Evolutionary conservation across 1,140 invertebrate genomes (phyloP), one percentile per base, ranked within the genome.

Genomic region (Lepidurus apus): DNA sequence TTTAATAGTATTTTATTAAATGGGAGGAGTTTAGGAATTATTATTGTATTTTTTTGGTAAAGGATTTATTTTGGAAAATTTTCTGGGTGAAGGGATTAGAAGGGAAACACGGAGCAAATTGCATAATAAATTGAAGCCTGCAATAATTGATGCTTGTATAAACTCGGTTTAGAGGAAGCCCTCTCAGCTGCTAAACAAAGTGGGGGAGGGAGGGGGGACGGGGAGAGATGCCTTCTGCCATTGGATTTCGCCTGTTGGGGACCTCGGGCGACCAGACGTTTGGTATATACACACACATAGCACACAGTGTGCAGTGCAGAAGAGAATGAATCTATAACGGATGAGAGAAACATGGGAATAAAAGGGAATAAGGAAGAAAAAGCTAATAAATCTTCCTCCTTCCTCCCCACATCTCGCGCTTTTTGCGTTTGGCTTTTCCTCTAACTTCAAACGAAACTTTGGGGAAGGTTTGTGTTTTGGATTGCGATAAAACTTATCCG

Each of bases 281-380:
- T 65, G 53, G 53, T 65, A 65, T 65, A 65, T 17, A 65, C 53
- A 34, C 34, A 34, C 34, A 26, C 26, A 26, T 26, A 34, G 34
- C 34, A 34, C 34, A 4, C 34, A 34, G 34, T 34, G 34, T 34
- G 34, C 34, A 34, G 34, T 34, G 34, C 34, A 34, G 53, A 21
- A 65, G 53, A 65, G 53, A 65, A 65, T 17, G 53, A 65, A 65
- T 65, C 53, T 65, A 65, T 65, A 65, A 65, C 53, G 53, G 53
- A 65, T 65, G 53, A 65, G 13, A 65, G 53, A 65, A 65, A 65
- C 53, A 65, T 65, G 21, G 53, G 53, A 65, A 65, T 65, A 65
- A 65, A 65, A 65, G 13, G 53, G 53, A 21, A 21, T 13, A 21
- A 65, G 3, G 53, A 65, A n/a, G 53, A 65, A 65, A 65, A 65